Base-by-base conservation (phyloP, 2,888 invertebrate species). In the Apamea anceps region DNA sequence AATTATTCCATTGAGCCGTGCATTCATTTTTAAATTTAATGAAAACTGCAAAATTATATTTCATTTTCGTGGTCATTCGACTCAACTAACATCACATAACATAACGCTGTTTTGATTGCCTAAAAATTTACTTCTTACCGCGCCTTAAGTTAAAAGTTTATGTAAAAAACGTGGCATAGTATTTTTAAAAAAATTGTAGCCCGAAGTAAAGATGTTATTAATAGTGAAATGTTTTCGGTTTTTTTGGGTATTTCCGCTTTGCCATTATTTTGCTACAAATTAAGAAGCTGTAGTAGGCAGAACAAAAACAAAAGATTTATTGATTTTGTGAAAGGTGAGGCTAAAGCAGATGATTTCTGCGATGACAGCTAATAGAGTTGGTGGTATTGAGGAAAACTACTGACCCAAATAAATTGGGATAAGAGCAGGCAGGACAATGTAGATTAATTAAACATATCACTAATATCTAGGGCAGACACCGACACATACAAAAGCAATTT, bases 81-180 rank as follows among this genome's bases (percentile, higher is more conserved):
- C 10, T 57, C 4, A 51, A 18, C 10, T 25, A 25, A 3, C 57
- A 25, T 57, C 57, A 57, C 25, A 57, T 4, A 13, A 12, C 7
- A 7, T 42, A 42, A 42, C 25, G 25, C 25, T 57, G 25, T 12
- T 57, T 57, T 57, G 57, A n/a, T 25, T 57, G 8, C 21, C 21
- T n/a, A 57, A 25, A n/a, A 57, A 57, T 57, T 57, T 57, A 10
- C 57, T 25, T 57, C 12, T 12, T 25, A 25, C 57, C 25, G 57
- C 57, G 57, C 57, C 57, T 57, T 57, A n/a, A 57, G 21, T 54
- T 54, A 32, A 82, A 68, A 57, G 42, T 48, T 12, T 74, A 15
- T 81, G 67, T 32, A 72, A 73, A 83, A 12, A 63, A 80, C 45
- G 4, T 76, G 48, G 65, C 2, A 21, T 42, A 25, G 18, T 32